Evolutionary conservation across 1,140 invertebrate species (phyloP).

Genomic region (Hormaphis cornu): DNA sequence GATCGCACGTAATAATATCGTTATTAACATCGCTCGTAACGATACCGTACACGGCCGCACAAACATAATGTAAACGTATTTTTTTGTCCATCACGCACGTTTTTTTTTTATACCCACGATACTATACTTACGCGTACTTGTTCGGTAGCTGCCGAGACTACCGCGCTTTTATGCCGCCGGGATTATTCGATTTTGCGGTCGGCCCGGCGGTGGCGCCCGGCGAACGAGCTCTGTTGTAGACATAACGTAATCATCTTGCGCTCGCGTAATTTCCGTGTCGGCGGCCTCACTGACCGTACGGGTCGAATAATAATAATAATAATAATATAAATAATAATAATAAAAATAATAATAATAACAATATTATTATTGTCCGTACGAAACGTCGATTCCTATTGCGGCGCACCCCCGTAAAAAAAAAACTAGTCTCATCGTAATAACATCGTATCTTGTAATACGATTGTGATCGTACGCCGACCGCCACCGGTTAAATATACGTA

Average conservation of each 20-base stretch:
- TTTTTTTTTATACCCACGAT: background rate
- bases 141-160: background rate
- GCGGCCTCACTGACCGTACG: background rate
- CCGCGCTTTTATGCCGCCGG: background rate
- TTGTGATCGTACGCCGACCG: too few species aligned
- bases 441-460: too few species aligned
- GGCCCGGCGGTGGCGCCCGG: slow-evolving; percentile 2
- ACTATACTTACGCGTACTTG: background rate
- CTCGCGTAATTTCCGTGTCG: background rate
- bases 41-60: too few species aligned
- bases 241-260: background rate
- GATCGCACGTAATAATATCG: background rate
- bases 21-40: background rate
- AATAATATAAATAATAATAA: too few species aligned
- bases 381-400: too few species aligned
- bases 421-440: too few species aligned
- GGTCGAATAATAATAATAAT: too few species aligned
- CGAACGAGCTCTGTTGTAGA: slow-evolving; percentile 7
- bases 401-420: too few species aligned
- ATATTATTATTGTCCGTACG: too few species aligned
- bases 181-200: slow-evolving; percentile 30
- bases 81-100: background rate
- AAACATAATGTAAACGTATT: too few species aligned
- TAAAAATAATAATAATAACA: too few species aligned
- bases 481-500: too few species aligned